Percentiles rank a stretch among this genome's conserved stretches.
phyloP scores from a whole-genome alignment of 2,113 vertebrate genomes.

The Calidris pygmaea region DNA sequence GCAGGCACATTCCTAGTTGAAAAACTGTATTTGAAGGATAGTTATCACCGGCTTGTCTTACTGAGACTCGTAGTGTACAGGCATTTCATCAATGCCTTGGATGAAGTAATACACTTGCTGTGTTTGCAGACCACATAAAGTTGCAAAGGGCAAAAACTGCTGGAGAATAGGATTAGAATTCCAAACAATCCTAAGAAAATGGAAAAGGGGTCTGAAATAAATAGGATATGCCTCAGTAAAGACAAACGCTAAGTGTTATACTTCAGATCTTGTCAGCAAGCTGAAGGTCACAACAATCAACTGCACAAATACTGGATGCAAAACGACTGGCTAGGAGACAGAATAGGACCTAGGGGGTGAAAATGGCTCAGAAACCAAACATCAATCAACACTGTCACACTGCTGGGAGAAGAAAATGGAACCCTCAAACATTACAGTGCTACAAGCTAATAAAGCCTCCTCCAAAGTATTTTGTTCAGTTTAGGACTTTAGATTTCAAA shows the following conservation, averaged over 20 bases:
- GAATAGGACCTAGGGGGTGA: background rate
- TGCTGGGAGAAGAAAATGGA: background rate
- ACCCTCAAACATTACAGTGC: background rate
- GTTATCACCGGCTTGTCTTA: background rate
- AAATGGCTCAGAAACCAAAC: background rate
- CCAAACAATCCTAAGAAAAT: background rate
- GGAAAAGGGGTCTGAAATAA: background rate
- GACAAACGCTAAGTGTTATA: background rate
- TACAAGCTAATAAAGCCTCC: background rate
- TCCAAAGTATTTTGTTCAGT: background rate
- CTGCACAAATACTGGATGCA: slow-evolving; percentile 5
- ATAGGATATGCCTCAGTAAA: background rate
- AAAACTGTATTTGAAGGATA: background rate
- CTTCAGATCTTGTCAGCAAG: background rate
- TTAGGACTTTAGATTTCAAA: background rate
- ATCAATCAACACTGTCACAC: background rate
- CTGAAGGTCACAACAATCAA: slow-evolving; percentile 25
- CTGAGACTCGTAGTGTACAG: background rate
- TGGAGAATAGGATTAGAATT: background rate
- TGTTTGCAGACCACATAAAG: background rate
- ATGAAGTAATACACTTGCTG: background rate
- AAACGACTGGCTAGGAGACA: background rate
- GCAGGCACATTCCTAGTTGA: background rate
- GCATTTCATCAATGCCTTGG: background rate
- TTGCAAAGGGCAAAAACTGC: slow-evolving; percentile 9